Conservation (phyloP, 2,113 vertebrate genomes). For the Clinocottus analis region DNA sequence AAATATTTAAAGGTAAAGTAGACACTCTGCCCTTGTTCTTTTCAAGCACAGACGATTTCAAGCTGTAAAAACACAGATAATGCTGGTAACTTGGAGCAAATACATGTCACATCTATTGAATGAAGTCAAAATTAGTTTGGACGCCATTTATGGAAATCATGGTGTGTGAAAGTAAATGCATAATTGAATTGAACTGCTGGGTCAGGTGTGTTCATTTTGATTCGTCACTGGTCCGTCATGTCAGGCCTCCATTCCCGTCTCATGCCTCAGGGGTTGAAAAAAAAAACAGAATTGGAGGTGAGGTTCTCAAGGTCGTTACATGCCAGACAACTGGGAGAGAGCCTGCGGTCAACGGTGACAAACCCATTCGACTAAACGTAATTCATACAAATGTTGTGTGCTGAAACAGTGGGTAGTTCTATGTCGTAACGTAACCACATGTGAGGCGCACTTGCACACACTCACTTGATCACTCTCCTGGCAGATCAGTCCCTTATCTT, state of each 20-base stretch:
- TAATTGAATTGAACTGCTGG: constrained; percentile 34
- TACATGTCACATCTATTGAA: constrained; percentile 39
- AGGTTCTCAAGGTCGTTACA: constrained; percentile 47
- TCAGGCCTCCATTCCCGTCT: constrained; percentile 3
- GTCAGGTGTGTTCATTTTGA: constrained; percentile 44
- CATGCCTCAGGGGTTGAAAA: not conserved
- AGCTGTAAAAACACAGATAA: constrained; percentile 53
- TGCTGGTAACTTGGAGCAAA: constrained; percentile 41
- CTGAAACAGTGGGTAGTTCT: not conserved
- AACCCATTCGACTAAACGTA: constrained; percentile 15
- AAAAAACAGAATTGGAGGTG: not conserved
- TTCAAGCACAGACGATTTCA: constrained; percentile 33
- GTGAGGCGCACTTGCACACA: constrained; percentile 15
- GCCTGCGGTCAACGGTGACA: constrained; percentile 1
- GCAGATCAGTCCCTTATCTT: constrained; percentile 69
- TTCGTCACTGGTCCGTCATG: constrained; percentile 15
- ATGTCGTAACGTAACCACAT: constrained; percentile 26
- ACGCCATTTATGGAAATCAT: constrained; percentile 27
- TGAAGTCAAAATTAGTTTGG: constrained; percentile 21
- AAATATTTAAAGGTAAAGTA: constrained; percentile 33
- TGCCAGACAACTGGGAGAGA: constrained; percentile 9
- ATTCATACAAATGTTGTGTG: constrained; percentile 27
- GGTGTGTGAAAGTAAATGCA: constrained; percentile 24
- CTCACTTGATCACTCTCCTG: constrained; percentile 38
- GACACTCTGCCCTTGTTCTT: constrained; percentile 31